Evolutionary conservation across 2,797 vertebrate genomes (phyloP), one percentile per base, ranked within the genome.

Genomic region (Enteromius fasciolatus): DNA sequence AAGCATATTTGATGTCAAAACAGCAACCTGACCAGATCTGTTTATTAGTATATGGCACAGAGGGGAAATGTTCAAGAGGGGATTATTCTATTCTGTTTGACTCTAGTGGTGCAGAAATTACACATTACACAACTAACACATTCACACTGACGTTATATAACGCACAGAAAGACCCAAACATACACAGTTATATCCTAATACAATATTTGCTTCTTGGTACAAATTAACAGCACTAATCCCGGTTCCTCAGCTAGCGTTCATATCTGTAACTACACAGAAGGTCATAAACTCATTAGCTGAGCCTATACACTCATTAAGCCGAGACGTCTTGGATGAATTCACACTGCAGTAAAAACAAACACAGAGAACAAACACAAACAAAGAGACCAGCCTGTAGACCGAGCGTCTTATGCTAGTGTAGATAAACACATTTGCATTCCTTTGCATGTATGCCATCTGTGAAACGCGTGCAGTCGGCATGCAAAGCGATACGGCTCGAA

Each of bases 341-440:
- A 31, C 48, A 75, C 17, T 61, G 39, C 31, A 54, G 17, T 61
- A 75, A 63, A 57, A 81, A 54, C 61, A 75, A 82, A 74, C 70
- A 54, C 9, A 73, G 31, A 64, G 31, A 81, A 54, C 61, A 75
- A 82, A 74, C 70, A 54, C 9, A 73, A 78, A 66, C 46, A 69
- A 39, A 76, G 48, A 18, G 83, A 75, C 85, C 85, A 82, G 78
- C 70, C 68, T 4, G 52, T 76, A 76, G 46, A 75, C 61, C 10
- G 61, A 54, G 61, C 5, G 3, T 48, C 46, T 67, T 68, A 75
- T 41, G 61, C 72, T 67, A 64, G 67, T 64, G 76, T 54, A 25
- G 48, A 75, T 69, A 50, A 76, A 67, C 61, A 68, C 48, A 76
- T 83, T 76, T 83, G 76, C 84, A 78, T 82, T 74, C 20, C 14